Evolutionary conservation across 2,113 vertebrate species (phyloP), one percentile per base, ranked within the genome.

Genomic region (Chloropsis hardwickii): DNA sequence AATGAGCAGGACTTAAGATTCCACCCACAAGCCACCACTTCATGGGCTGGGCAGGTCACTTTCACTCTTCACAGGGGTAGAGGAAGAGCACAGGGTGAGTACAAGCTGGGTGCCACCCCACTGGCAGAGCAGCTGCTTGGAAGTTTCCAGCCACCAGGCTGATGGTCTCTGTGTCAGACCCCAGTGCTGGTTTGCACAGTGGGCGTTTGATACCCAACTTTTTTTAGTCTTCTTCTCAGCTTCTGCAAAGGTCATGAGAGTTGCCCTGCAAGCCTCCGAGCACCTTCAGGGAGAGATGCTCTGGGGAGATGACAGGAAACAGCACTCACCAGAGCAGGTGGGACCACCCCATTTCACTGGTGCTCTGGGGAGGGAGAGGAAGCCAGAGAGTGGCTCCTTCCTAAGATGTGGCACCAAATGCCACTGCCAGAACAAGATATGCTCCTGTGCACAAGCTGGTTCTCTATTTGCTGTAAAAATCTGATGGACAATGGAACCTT

Each of bases 151-250:
- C 19, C 65, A 83, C 20, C 51, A 71, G 29, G 33, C 31, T 47
- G 60, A 74, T 3, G 2, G 14, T 47, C 10, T 47, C 0, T 0
- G 47, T 81, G 48, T 15, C 9, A 27, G 44, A 69, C 44, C 51
- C 25, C 19, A 56, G 29, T 27, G 77, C 39, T 67, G 12, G 18
- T 42, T 81, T 82, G 40, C 15, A 42, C 0, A 0, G 17, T 17
- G 17, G 12, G 27, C n/a, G 3, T 73, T 77, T 66, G 31, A 77
- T 3, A 35, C 5, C 15, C 6, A 16, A 22, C 18, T 29, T 40
- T 76, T 76, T 56, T 18, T 12, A 8, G 66, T 53, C 51, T 18
- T 76, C 25, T 25, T 76, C 28, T 23, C 0, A 4, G 23, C 11
- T 48, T 90, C 40, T 64, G 16, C 31, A 72, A 56, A 87, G 13